Conservation (phyloP, 2,888 invertebrate genomes). For the Pollenia griseotomentosa region DNA sequence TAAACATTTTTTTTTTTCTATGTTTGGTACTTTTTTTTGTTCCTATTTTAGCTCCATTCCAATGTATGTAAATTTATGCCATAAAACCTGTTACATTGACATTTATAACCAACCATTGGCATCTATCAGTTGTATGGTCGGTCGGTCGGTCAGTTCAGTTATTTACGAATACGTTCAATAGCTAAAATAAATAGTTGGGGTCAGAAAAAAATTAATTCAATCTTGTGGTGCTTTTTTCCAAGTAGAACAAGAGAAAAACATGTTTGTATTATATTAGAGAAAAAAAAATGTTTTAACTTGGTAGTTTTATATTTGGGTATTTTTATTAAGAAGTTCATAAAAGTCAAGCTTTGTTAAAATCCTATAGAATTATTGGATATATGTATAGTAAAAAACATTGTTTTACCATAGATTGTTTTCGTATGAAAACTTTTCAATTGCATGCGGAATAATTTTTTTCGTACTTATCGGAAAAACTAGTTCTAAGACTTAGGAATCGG, state of each 20-base stretch:
- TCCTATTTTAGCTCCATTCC: neutral
- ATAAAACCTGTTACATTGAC: constrained; percentile 73
- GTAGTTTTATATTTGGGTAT: neutral
- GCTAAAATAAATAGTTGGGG: constrained; percentile 43
- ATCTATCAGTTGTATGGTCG: constrained; percentile 62
- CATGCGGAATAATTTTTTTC: no score
- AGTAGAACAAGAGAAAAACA: neutral
- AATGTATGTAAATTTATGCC: constrained; percentile 71
- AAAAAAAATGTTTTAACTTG: neutral
- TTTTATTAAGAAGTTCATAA: no score
- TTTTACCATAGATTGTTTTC: no score
- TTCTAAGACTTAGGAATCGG: no score
- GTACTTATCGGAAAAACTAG: no score
- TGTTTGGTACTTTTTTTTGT: neutral
- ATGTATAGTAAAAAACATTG: no score
- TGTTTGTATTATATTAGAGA: neutral
- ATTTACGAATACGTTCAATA: constrained; percentile 25
- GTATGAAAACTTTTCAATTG: no score
- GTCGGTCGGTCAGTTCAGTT: constrained; percentile 45
- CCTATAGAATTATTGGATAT: no score
- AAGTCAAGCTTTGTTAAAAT: no score
- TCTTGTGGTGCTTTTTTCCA: constrained; percentile 17
- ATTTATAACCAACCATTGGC: constrained; percentile 67
- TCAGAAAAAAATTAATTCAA: constrained; percentile 55
- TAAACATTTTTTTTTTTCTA: neutral